Conservation (phyloP, 1,140 invertebrate species). For the Steinernema feltiae region DNA sequence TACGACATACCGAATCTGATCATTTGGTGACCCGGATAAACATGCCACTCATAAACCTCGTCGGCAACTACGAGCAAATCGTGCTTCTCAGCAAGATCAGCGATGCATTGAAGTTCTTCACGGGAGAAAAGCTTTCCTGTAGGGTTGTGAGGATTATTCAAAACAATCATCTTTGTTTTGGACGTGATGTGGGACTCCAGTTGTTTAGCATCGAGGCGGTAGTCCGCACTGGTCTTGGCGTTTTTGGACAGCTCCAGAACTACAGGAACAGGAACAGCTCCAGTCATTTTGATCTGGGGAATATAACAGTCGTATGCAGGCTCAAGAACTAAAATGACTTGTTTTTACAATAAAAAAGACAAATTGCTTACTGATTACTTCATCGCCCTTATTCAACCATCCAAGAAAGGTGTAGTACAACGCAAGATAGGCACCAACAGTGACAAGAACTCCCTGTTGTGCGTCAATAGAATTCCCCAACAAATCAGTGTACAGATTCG, state of each 20-base stretch:
- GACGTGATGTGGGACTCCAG: slow-evolving; percentile 74
- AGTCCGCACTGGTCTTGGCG: slow-evolving; percentile 71
- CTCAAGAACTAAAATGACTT: slow-evolving; percentile 81
- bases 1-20: slow-evolving; percentile 73
- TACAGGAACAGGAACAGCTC: slow-evolving; percentile 79
- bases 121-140: slow-evolving; percentile 61
- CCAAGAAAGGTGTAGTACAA: slow-evolving; percentile 76
- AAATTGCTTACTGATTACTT: slow-evolving; percentile 63
- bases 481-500: slow-evolving; percentile 76
- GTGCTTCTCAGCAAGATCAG: slow-evolving; percentile 80
- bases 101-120: slow-evolving; percentile 69
- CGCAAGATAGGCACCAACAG: slow-evolving; percentile 83
- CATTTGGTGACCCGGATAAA: slow-evolving; percentile 78
- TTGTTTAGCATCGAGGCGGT: slow-evolving; percentile 77
- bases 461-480: slow-evolving; percentile 72
- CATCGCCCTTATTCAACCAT: slow-evolving; percentile 67
- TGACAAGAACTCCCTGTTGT: slow-evolving; percentile 76
- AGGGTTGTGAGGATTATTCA: slow-evolving; percentile 66
- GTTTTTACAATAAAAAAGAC: neutral
- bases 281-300: slow-evolving; percentile 81
- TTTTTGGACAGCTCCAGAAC: slow-evolving; percentile 68
- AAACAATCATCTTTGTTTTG: slow-evolving; percentile 87
- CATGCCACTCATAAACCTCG: slow-evolving; percentile 97
- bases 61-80: slow-evolving; percentile 84
- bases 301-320: slow-evolving; percentile 97